Conservation (phyloP, 1,140 invertebrate genomes). For the Drosophila albomicans region DNA sequence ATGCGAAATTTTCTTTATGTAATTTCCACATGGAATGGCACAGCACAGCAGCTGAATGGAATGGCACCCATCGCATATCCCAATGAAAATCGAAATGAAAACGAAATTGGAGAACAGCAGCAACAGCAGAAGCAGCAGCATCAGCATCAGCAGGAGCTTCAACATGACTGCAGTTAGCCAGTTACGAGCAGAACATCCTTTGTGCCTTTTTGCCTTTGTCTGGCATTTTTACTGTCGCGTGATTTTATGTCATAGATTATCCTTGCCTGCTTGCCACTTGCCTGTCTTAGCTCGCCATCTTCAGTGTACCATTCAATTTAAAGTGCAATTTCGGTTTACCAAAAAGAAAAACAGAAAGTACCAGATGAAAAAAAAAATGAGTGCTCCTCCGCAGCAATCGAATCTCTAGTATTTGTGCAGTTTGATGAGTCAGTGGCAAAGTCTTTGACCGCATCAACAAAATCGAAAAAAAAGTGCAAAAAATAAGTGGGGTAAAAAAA, state of each 20-base stretch:
- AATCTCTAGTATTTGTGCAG: conserved; percentile 28
- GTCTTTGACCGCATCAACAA: conserved; percentile 55
- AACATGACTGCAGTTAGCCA: conserved; percentile 45
- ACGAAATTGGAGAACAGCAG: not conserved
- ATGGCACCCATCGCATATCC: too few species aligned
- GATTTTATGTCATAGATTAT: conserved; percentile 80
- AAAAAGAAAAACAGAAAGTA: conserved; percentile 27
- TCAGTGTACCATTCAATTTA: conserved; percentile 66
- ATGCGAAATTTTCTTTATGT: conserved; percentile 54
- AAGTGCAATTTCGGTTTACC: conserved; percentile 77
- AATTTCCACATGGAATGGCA: conserved; percentile 68
- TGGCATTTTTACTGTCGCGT: conserved; percentile 75
- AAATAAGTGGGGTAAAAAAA: conserved; percentile 6
- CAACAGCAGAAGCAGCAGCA: not conserved
- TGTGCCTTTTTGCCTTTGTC: conserved; percentile 64
- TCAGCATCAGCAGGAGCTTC: not conserved
- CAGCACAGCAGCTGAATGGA: conserved; percentile 9
- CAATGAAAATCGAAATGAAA: not conserved
- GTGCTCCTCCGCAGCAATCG: conserved; percentile 35
- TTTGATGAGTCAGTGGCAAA: conserved; percentile 53
- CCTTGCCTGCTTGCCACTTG: conserved; percentile 14
- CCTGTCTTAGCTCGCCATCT: conserved; percentile 1
- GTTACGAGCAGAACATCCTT: conserved; percentile 36
- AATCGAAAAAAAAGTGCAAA: conserved; percentile 13
- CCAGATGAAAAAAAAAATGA: conserved; percentile 18